phyloP scores from a whole-genome alignment of 1,140 invertebrate species.

The honey bee (Apis mellifera) region DNA sequence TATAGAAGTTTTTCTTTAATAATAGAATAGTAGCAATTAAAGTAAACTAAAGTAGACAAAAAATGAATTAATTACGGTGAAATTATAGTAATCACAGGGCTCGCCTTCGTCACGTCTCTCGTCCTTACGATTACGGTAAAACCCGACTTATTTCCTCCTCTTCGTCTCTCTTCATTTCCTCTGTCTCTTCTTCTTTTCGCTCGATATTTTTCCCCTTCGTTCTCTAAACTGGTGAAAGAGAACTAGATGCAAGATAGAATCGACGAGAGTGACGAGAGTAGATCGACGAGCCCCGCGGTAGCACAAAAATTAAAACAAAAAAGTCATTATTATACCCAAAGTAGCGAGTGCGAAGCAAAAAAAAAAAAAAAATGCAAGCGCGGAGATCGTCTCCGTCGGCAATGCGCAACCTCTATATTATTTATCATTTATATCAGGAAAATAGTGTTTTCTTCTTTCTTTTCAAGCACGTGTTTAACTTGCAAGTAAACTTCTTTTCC shows the following conservation, averaged over 20 bases:
- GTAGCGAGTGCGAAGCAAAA: constrained; percentile 70
- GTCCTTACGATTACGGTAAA: constrained; percentile 17
- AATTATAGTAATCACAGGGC: constrained; percentile 68
- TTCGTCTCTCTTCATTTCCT: neutral
- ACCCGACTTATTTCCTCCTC: neutral
- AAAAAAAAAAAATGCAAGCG: constrained; percentile 63
- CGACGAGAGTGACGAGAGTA: constrained; percentile 14
- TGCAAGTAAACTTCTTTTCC: constrained; percentile 52
- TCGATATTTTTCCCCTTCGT: neutral
- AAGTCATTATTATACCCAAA: constrained; percentile 60
- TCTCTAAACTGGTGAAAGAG: neutral
- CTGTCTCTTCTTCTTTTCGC: neutral
- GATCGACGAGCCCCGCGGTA: constrained; percentile 56
- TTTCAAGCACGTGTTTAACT: constrained; percentile 42
- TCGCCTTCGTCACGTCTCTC: constrained; percentile 22
- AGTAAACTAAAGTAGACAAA: constrained; percentile 76
- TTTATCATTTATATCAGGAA: constrained; percentile 39
- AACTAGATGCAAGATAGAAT: neutral
- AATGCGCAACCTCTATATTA: constrained; percentile 69
- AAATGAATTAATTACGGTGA: constrained; percentile 72
- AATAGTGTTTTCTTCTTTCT: constrained; percentile 36
- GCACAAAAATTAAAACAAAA: constrained; percentile 66
- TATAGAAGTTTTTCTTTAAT: constrained; percentile 71
- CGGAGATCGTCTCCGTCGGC: constrained; percentile 72
- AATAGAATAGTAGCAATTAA: constrained; percentile 74